Conservation (phyloP, 92 coral and sea anemone genomes). For the Epizoanthus illoricatus region DNA sequence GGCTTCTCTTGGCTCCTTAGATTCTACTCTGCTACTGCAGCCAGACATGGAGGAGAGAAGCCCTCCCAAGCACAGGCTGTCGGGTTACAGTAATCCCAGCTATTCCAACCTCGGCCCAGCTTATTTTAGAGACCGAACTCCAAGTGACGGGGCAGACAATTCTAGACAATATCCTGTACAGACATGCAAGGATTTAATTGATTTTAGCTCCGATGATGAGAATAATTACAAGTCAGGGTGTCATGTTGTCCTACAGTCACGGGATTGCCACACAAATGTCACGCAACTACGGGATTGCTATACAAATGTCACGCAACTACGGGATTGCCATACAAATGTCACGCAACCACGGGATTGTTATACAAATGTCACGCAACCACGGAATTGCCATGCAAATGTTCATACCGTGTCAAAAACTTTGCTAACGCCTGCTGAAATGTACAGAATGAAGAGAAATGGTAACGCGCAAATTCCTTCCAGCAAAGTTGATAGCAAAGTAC, state of each 20-base stretch:
- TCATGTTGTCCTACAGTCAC: not conserved
- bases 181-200: slow-evolving; percentile 10
- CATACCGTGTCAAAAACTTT: not conserved
- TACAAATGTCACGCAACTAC: not conserved
- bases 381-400: not conserved
- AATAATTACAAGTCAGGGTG: not conserved
- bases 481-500: not conserved
- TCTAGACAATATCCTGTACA: not conserved
- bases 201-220: slow-evolving; percentile 37
- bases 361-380: not conserved
- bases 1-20: slow-evolving; percentile 69
- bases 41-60: slow-evolving; percentile 28
- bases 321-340: not conserved
- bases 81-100: slow-evolving; percentile 15
- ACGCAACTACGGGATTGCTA: not conserved
- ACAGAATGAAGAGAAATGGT: slow-evolving; percentile 5
- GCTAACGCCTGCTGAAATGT: slow-evolving; percentile 36
- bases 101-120: slow-evolving; percentile 17
- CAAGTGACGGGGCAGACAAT: not conserved
- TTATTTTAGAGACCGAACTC: slow-evolving; percentile 7
- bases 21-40: slow-evolving; percentile 48
- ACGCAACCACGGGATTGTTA: not conserved
- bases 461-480: not conserved
- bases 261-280: not conserved
- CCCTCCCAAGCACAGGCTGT: not conserved